Percentiles rank a stretch among this genome's conserved stretches.
Evolutionary conservation across 37 sponge, comb jelly and placozoan genomes (phyloP).

Genomic region (Dysidea cf. avara): DNA sequence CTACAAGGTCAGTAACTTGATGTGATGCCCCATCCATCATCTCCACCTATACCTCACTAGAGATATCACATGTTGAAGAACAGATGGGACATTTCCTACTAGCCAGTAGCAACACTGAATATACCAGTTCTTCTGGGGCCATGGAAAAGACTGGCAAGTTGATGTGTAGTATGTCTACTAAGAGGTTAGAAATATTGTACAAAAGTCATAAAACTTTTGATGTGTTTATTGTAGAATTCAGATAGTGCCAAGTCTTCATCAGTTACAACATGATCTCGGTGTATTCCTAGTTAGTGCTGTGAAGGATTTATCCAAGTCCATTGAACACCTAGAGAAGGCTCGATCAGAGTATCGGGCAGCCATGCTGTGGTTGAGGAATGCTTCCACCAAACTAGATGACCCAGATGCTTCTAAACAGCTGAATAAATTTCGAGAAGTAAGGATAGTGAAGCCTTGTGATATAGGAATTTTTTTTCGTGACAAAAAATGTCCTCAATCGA

Average conservation of each 20-base stretch:
- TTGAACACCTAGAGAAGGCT: conserved; percentile 70
- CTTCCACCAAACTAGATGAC: conserved; percentile 73
- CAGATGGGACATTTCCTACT: conserved; percentile 49
- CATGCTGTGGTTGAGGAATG: conserved; percentile 88
- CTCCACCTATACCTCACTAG: no score
- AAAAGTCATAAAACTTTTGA: neutral
- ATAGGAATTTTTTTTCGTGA: no score
- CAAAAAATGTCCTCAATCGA: neutral
- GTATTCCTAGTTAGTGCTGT: conserved; percentile 48
- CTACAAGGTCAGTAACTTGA: no score
- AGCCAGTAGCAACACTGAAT: conserved; percentile 53
- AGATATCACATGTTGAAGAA: no score
- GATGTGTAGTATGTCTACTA: neutral
- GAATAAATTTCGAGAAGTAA: conserved; percentile 70
- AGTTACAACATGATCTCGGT: conserved; percentile 48
- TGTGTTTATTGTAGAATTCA: conserved; percentile 25
- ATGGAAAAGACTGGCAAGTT: conserved; percentile 63
- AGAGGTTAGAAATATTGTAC: neutral
- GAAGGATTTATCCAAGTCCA: conserved; percentile 55
- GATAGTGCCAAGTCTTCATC: conserved; percentile 16
- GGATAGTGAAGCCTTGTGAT: no score
- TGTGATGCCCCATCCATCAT: no score
- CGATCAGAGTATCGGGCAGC: conserved; percentile 83
- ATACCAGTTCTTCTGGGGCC: conserved; percentile 58
- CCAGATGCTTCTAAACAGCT: conserved; percentile 80